Conservation (phyloP, 2,113 vertebrate genomes). For the Antennarius striatus region DNA sequence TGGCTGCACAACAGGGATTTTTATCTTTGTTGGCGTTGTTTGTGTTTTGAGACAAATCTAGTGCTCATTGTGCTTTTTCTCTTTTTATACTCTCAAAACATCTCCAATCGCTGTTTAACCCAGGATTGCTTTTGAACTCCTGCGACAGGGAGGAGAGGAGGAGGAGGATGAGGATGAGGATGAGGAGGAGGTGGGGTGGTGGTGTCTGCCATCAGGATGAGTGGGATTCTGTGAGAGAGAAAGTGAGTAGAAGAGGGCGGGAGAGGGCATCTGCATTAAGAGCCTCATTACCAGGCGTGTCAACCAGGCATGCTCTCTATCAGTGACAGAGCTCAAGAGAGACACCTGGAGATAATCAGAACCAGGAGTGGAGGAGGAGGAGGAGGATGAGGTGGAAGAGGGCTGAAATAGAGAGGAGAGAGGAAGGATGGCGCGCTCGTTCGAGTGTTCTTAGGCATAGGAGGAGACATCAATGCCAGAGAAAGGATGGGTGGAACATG, state of each 20-base stretch:
- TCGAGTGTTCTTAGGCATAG: constrained; percentile 25
- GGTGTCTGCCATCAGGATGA: constrained; percentile 11
- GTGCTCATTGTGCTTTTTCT: constrained; percentile 30
- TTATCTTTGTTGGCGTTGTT: constrained; percentile 2
- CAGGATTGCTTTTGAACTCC: constrained; percentile 54
- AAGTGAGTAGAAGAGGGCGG: constrained; percentile 42
- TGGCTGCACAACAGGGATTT: background rate
- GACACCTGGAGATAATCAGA: constrained; percentile 69
- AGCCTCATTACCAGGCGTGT: constrained; percentile 74
- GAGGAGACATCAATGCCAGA: constrained; percentile 19
- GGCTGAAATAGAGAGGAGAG: constrained; percentile 36
- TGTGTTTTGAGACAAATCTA: constrained; percentile 43
- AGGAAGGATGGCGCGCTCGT: constrained; percentile 32
- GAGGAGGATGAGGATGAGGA: constrained; percentile 2
- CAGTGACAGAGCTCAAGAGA: constrained; percentile 57
- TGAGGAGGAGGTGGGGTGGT: background rate
- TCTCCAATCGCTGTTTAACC: constrained; percentile 55
- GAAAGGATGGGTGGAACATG: constrained; percentile 31
- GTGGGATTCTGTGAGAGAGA: constrained; percentile 27
- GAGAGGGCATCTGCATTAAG: constrained; percentile 69
- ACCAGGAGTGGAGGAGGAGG: constrained; percentile 26
- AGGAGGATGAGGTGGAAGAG: constrained; percentile 19
- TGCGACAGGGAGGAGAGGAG: constrained; percentile 6
- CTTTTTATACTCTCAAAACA: constrained; percentile 39
- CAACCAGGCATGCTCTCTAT: constrained; percentile 70